Percentiles rank a stretch among this genome's conserved stretches.
Conservation (phyloP, 2,113 vertebrate genomes). For the Ranitomeya variabilis region DNA sequence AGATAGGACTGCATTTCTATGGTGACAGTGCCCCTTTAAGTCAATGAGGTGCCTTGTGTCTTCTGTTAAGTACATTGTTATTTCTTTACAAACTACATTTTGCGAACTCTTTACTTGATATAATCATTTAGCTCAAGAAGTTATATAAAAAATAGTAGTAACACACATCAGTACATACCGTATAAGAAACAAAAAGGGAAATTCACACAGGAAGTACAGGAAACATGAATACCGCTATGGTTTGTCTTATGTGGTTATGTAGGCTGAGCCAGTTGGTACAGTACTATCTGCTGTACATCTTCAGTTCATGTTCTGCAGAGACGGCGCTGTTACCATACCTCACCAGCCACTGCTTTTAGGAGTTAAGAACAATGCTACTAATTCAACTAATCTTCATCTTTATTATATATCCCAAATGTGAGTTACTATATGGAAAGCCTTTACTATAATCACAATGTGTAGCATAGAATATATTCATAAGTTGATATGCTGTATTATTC, state of each 20-base stretch:
- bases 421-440: background rate
- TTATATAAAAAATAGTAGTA: too few relatives aligned
- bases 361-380: background rate
- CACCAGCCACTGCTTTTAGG: background rate
- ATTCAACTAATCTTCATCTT: background rate
- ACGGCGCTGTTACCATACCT: background rate
- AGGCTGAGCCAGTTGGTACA: background rate
- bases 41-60: too few relatives aligned
- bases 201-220: background rate
- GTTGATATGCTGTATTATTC: too few relatives aligned
- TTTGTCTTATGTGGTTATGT: background rate
- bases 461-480: too few relatives aligned
- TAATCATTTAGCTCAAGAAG: too few relatives aligned
- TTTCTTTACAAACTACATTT: too few relatives aligned
- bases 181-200: background rate
- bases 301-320: background rate
- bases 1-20: too few relatives aligned
- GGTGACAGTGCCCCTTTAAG: too few relatives aligned
- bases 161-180: too few relatives aligned
- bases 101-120: too few relatives aligned
- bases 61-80: too few relatives aligned
- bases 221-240: background rate
- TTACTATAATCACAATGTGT: too few relatives aligned
- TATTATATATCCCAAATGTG: background rate
- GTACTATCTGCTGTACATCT: background rate